phyloP scores from a whole-genome alignment of 2,113 vertebrate genomes.

The Hippocampus zosterae region DNA sequence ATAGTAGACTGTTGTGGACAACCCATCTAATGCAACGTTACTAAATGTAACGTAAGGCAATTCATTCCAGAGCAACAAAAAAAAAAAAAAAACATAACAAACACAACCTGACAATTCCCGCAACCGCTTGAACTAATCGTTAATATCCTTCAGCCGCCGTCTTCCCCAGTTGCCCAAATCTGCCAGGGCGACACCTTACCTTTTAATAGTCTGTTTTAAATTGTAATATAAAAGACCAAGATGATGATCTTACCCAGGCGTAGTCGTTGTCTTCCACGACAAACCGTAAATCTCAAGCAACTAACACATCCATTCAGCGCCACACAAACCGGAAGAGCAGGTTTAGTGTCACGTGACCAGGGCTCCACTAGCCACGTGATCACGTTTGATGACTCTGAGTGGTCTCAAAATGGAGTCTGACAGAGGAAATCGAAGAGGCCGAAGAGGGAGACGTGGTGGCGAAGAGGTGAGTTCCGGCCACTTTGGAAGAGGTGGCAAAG shows the following conservation, averaged over 20 bases:
- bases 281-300: background rate
- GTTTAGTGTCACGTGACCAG: background rate
- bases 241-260: background rate
- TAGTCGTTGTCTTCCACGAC: background rate
- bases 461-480: conserved; percentile 42
- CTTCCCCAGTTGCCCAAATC: background rate
- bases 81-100: background rate
- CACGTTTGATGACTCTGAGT: background rate
- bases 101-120: background rate
- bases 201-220: background rate
- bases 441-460: conserved; percentile 31
- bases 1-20: background rate
- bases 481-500: background rate
- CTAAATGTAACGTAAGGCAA: background rate
- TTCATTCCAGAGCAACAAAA: background rate
- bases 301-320: background rate
- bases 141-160: background rate
- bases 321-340: background rate
- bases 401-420: conserved; percentile 26
- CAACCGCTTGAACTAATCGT: background rate
- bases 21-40: background rate
- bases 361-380: background rate
- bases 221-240: too few species aligned
- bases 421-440: conserved; percentile 25
- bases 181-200: background rate